Conservation (phyloP, 2,888 invertebrate species). For the Theretra japonica region DNA sequence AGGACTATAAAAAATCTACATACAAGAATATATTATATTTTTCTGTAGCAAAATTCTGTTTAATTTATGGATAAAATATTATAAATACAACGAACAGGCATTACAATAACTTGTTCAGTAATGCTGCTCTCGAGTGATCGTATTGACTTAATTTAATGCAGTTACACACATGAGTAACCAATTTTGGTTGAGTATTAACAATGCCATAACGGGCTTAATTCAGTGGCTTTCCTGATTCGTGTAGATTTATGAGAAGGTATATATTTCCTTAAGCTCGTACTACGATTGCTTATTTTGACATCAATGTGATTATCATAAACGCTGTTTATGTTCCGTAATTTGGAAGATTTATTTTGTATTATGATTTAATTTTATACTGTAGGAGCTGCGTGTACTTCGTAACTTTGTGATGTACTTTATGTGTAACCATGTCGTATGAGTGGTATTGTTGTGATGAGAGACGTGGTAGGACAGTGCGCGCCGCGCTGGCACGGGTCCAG, state of each 20-base stretch:
- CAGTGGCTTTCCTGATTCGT: conserved; percentile 6
- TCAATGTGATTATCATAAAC: conserved; percentile 24
- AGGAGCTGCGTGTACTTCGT: not conserved
- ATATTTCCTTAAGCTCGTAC: conserved; percentile 9
- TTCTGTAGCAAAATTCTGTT: too few species aligned
- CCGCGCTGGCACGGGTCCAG: not conserved
- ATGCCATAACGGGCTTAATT: conserved; percentile 3
- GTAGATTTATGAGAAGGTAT: not conserved
- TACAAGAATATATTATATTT: too few species aligned
- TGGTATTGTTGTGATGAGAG: not conserved
- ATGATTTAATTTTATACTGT: conserved; percentile 8
- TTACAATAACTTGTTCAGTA: too few species aligned
- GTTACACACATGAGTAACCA: too few species aligned
- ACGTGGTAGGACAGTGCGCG: not conserved
- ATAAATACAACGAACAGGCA: too few species aligned
- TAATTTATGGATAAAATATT: too few species aligned
- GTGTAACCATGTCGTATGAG: not conserved
- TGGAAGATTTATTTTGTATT: conserved; percentile 13
- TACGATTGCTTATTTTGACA: conserved; percentile 10
- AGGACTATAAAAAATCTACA: too few species aligned
- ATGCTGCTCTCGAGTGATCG: too few species aligned
- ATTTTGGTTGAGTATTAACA: not conserved
- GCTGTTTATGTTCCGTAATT: conserved; percentile 22
- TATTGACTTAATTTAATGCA: too few species aligned
- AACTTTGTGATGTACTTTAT: conserved; percentile 8